Evolutionary conservation across 1,140 invertebrate species (phyloP).

Genomic region (Laupala kohalensis): DNA sequence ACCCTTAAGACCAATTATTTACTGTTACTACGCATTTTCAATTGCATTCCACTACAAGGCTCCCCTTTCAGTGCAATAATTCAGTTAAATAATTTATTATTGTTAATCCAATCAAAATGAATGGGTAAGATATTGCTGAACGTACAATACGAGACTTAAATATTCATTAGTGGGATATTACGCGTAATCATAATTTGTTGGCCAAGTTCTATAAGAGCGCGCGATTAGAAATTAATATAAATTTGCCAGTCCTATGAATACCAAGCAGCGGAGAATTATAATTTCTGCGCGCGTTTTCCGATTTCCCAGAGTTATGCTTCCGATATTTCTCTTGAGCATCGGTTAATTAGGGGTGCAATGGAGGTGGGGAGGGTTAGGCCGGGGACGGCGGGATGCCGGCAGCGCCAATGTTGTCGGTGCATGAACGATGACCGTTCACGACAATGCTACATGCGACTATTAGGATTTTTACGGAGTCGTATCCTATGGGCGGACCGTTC

Average conservation of each 20-base stretch:
- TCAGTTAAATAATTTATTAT: neutral
- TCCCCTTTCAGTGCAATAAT: too few species aligned
- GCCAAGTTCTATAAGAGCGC: neutral
- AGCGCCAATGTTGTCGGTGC: too few species aligned
- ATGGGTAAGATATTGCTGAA: too few species aligned
- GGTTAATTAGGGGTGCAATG: neutral
- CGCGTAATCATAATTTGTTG: neutral
- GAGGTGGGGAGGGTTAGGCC: too few species aligned
- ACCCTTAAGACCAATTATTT: neutral
- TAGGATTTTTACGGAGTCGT: neutral
- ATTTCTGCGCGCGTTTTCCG: neutral
- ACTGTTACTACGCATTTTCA: too few species aligned
- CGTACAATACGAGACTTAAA: too few species aligned
- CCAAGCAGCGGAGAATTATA: neutral
- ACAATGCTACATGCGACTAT: neutral
- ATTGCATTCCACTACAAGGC: too few species aligned
- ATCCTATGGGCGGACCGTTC: neutral
- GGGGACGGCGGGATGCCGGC: too few species aligned
- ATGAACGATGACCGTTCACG: neutral
- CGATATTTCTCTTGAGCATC: neutral
- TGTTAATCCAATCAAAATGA: too few species aligned
- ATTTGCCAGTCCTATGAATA: neutral
- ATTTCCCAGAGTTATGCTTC: neutral
- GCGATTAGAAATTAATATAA: neutral
- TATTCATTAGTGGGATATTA: neutral